A percentile compares a stretch with the other conserved stretches of the same genome.
phyloP scores from a whole-genome alignment of 2,797 vertebrate genomes.

The Erpetoichthys calabaricus region DNA sequence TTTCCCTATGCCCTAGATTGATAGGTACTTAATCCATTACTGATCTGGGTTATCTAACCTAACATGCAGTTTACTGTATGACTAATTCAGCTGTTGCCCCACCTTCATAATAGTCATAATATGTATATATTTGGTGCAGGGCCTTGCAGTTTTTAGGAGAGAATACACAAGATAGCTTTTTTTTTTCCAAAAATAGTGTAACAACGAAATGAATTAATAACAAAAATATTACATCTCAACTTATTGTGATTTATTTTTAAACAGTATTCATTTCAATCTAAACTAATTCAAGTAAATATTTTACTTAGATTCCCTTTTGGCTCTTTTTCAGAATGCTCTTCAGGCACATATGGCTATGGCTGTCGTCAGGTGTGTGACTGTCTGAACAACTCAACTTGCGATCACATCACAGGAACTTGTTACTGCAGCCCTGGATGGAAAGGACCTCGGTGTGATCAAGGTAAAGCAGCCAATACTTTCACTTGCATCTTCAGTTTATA shows the following conservation, averaged over 20 bases:
- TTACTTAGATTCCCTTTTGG: background rate
- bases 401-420: slow-evolving; percentile 89
- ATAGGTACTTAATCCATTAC: too few relatives aligned
- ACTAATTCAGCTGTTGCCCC: too few relatives aligned
- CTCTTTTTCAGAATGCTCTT: slow-evolving; percentile 61
- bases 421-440: slow-evolving; percentile 94
- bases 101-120: too few relatives aligned
- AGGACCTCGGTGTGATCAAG: slow-evolving; percentile 84
- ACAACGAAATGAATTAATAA: too few relatives aligned
- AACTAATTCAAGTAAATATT: background rate
- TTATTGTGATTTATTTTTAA: background rate
- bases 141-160: too few relatives aligned
- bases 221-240: background rate
- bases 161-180: too few relatives aligned
- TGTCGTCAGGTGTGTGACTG: slow-evolving; percentile 92
- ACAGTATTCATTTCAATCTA: background rate
- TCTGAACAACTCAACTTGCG: slow-evolving; percentile 89
- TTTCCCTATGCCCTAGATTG: too few relatives aligned
- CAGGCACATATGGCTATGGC: slow-evolving; percentile 79
- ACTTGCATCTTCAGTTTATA: too few relatives aligned
- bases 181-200: too few relatives aligned
- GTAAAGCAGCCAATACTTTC: slow-evolving; percentile 33
- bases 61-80: too few relatives aligned
- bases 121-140: too few relatives aligned
- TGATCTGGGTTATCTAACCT: too few relatives aligned